Evolutionary conservation across 2,888 invertebrate species (phyloP).

Genomic region (Desoria tigrina): DNA sequence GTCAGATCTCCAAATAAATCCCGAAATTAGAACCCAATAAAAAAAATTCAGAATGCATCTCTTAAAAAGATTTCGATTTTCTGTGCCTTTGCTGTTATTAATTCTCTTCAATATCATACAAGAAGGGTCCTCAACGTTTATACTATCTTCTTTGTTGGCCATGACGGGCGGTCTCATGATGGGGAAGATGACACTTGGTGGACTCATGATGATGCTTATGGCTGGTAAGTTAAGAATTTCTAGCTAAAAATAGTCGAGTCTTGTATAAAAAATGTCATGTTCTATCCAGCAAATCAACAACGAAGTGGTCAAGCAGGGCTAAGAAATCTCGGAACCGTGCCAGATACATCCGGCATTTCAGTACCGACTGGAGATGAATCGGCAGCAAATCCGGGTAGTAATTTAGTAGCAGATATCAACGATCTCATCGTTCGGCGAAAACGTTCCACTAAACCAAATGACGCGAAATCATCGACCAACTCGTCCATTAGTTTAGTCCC

Average conservation of each 20-base stretch:
- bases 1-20: no score
- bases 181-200: conserved; percentile 48
- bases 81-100: not conserved
- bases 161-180: conserved; percentile 45
- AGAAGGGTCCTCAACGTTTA: not conserved
- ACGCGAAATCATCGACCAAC: not conserved
- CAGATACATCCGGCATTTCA: not conserved
- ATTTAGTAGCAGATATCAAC: not conserved
- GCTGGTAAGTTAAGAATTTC: conserved; percentile 32
- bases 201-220: conserved; percentile 48
- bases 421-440: conserved; percentile 11
- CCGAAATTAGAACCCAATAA: no score
- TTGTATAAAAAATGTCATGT: not conserved
- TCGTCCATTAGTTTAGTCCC: not conserved
- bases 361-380: no score
- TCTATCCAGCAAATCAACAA: conserved; percentile 32
- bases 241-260: no score
- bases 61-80: no score
- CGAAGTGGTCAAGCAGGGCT: conserved; percentile 30
- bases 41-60: no score
- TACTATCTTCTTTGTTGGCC: conserved; percentile 18
- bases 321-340: not conserved
- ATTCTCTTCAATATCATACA: not conserved
- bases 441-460: not conserved
- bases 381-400: not conserved